Evolutionary conservation across 2,113 vertebrate species (phyloP).

Genomic region (Paradoxurus hermaphroditus): DNA sequence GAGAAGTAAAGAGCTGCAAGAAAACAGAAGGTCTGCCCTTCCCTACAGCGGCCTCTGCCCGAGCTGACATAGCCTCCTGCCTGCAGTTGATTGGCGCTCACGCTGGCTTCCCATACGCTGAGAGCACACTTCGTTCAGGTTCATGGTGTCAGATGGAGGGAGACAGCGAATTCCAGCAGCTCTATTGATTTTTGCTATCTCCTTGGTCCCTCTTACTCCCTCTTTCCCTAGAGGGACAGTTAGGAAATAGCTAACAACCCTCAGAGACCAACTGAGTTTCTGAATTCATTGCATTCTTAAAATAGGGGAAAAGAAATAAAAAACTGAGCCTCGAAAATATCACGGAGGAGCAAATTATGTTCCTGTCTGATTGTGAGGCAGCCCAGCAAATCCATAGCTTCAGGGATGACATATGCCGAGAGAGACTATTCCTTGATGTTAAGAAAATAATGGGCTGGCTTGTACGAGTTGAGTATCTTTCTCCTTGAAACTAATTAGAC

Average conservation of each 20-base stretch:
- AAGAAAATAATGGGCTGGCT: neutral
- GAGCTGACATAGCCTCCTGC: neutral
- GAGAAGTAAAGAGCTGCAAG: neutral
- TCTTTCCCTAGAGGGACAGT: conserved; percentile 59
- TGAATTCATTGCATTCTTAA: conserved; percentile 40
- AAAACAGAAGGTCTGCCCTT: neutral
- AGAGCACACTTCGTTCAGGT: neutral
- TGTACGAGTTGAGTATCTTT: neutral
- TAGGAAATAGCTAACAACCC: conserved; percentile 59
- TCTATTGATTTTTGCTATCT: neutral
- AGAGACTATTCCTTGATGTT: neutral
- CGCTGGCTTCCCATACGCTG: accelerated
- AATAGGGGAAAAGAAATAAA: conserved; percentile 63
- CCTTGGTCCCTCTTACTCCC: neutral
- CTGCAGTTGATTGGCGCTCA: accelerated
- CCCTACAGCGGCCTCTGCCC: neutral
- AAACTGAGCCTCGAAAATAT: conserved; percentile 48
- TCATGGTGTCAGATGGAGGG: accelerated
- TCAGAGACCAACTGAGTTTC: conserved; percentile 57
- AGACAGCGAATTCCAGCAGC: neutral
- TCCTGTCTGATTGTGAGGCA: conserved; percentile 7
- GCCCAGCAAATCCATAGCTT: neutral
- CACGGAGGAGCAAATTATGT: conserved; percentile 32
- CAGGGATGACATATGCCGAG: neutral
- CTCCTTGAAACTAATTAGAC: neutral